Conservation (phyloP, 2,797 vertebrate genomes). For the Rhabdophis nuchalis region DNA sequence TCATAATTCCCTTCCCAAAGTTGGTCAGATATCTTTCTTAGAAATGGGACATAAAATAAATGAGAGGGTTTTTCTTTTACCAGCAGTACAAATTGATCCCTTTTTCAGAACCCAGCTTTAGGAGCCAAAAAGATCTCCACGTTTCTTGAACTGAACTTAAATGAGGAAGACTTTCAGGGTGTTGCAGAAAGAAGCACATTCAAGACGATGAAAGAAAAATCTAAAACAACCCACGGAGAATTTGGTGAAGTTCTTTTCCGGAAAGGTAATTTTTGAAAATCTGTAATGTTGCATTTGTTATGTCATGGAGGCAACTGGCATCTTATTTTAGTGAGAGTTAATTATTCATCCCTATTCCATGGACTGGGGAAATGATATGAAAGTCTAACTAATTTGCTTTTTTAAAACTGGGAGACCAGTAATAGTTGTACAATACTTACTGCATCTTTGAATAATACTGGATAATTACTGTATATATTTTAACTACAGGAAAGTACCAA, state of each 20-base stretch:
- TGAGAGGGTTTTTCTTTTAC: background rate
- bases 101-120: constrained; percentile 62
- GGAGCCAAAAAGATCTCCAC: constrained; percentile 65
- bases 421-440: background rate
- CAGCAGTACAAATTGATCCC: background rate
- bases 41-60: background rate
- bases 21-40: background rate
- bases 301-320: background rate
- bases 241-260: constrained; percentile 58
- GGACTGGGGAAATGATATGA: background rate
- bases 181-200: constrained; percentile 67
- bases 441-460: background rate
- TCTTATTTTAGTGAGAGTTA: background rate
- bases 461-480: background rate
- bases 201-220: constrained; percentile 66
- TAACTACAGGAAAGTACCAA: background rate
- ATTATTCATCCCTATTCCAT: background rate
- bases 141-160: constrained; percentile 71
- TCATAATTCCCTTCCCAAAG: background rate
- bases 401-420: background rate
- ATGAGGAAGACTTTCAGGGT: constrained; percentile 64
- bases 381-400: background rate
- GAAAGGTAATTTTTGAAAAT: constrained; percentile 62
- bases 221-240: constrained; percentile 51
- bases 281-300: background rate